Evolutionary conservation across 2,113 vertebrate species (phyloP), one percentile per base, ranked within the genome.

Genomic region (Aythya baeri): DNA sequence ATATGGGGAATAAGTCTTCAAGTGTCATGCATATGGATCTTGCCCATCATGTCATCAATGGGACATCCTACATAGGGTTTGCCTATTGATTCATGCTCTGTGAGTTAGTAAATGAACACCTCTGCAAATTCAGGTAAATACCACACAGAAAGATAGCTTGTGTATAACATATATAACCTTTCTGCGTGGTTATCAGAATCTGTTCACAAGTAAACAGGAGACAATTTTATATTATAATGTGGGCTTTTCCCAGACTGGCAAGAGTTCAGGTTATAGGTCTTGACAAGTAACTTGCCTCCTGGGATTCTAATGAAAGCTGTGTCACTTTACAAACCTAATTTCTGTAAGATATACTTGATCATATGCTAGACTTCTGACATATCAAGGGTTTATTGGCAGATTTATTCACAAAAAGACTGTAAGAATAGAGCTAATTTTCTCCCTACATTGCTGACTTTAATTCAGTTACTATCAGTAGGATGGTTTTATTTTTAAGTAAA

Each of bases 401-500:
- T n/a, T 34, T 82, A 58, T 44, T 85, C 46, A 79, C 23, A 38
- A 22, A 81, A 55, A 73, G 13, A 32, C 21, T 62, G 3, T 17
- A 44, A 7, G 31, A 36, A 34, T 26, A 93, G 22, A 26, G 14
- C 36, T 89, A 41, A 77, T 46, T 13, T 70, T 1, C 0, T 43
- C n/a, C 70, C 36, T 65, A 13, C 21, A 18, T 9, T 63, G 10
- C 71, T 46, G 14, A 84, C 27, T 81, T 50, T 49, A 92, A 93
- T 73, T 68, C 14, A 86, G 25, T 29, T 25, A 80, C 46, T 63
- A 61, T 54, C 50, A 50, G 88, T 26, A 25, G 72, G 85, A 86
- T 46, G 4, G 14, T 75, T 91, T 72, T 5, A 46, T 57, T 91
- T 96, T 79, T 94, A 92, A 95, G 83, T 93, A 94, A 93, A 94